phyloP scores from a whole-genome alignment of 2,797 vertebrate species.

The Hippoglossus hippoglossus region DNA sequence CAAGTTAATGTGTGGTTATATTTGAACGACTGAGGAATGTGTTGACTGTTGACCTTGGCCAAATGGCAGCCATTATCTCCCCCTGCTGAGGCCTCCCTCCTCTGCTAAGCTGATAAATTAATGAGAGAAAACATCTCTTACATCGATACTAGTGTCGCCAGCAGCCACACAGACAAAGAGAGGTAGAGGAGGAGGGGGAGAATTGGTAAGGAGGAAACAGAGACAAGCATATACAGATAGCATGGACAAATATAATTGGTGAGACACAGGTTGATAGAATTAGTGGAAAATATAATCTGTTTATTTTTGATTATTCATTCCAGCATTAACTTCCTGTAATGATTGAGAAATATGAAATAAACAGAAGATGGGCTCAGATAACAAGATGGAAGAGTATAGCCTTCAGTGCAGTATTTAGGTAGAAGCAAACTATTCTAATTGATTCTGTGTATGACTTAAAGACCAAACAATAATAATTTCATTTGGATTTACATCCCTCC shows the following conservation, averaged over 20 bases:
- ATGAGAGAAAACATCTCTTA: slow-evolving; percentile 74
- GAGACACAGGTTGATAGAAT: background rate
- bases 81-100: slow-evolving; percentile 35
- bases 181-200: background rate
- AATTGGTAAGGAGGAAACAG: background rate
- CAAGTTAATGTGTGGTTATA: slow-evolving; percentile 79
- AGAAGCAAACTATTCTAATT: too few relatives aligned
- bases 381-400: too few relatives aligned
- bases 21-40: slow-evolving; percentile 82
- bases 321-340: too few relatives aligned
- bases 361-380: too few relatives aligned
- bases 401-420: too few relatives aligned
- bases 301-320: background rate
- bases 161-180: slow-evolving; percentile 30
- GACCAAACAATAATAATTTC: too few relatives aligned
- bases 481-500: too few relatives aligned
- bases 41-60: slow-evolving; percentile 83
- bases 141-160: slow-evolving; percentile 74
- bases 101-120: slow-evolving; percentile 75
- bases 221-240: slow-evolving; percentile 10
- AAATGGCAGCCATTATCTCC: slow-evolving; percentile 81
- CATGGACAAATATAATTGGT: slow-evolving; percentile 1
- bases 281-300: background rate
- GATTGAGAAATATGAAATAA: too few relatives aligned
- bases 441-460: too few relatives aligned